A percentile compares a stretch with the other conserved stretches of the same genome.
These are phyloP conservation scores for Streptopelia turtur DNA, from an alignment of 2,797 vertebrate species.

Conservation along the genomic window DNA sequence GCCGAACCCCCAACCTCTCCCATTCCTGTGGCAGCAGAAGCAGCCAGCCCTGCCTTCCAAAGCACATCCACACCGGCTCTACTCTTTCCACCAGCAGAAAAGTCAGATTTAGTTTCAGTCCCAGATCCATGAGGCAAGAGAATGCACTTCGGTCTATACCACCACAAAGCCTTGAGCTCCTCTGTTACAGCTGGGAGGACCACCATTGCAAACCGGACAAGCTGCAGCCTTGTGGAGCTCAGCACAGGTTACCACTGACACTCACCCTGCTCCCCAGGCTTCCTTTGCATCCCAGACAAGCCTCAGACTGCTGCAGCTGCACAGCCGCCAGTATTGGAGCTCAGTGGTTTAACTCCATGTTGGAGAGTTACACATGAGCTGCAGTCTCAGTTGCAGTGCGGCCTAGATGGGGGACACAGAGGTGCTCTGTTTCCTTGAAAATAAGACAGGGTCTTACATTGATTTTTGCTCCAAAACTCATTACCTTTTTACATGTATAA, in stretches of 20 bases:
- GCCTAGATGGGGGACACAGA: neutral
- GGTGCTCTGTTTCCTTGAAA: too few species aligned
- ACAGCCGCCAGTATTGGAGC: neutral
- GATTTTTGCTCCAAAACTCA: too few species aligned
- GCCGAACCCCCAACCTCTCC: fast-evolving
- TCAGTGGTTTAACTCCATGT: neutral
- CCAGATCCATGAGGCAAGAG: neutral
- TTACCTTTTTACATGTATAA: too few species aligned
- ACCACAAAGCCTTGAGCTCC: neutral
- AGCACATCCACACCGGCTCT: neutral
- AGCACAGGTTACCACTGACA: neutral
- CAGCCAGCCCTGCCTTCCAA: neutral
- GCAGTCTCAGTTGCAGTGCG: neutral
- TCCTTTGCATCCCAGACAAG: neutral
- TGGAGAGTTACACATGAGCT: neutral
- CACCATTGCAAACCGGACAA: neutral
- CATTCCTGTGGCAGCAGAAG: neutral
- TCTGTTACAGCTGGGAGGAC: neutral
- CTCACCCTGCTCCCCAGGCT: neutral
- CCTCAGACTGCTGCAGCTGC: neutral
- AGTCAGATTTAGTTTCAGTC: neutral
- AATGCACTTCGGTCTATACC: neutral
- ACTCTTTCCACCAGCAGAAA: neutral
- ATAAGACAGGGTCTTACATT: too few species aligned
- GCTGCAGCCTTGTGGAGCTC: neutral